Evolutionary conservation across 2,113 vertebrate genomes (phyloP), one percentile per base, ranked within the genome.

Genomic region (Cottus gobio): DNA sequence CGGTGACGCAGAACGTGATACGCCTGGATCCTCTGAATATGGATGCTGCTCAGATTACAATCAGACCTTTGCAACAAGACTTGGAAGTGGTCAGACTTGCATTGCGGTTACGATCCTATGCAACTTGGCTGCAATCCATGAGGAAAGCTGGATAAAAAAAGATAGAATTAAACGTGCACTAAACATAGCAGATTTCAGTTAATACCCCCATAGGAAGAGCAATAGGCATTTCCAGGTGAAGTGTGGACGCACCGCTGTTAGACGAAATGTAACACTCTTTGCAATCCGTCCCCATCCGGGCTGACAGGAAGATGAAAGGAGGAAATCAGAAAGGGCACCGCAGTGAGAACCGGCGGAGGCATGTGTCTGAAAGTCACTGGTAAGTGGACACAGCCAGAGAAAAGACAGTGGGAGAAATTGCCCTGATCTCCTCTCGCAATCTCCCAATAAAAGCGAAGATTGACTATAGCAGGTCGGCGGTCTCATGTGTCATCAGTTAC

Each of bases 361-460:
- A 82, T 62, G 80, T 67, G 58, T 80, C 31, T 69, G 57, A 64
- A 73, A 63, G 71, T 66, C 62, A 34, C 71, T 22, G 48, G 76
- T 89, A 73, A 79, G 44, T 65, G 64, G 80, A 83, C 68, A 18
- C 56, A 67, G 72, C 26, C 64, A 18, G 69, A 66, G 77, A 71
- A 65, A 26, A 78, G 80, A 80, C 82, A 39, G 70, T 3, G 9
- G 80, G 79, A 93, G 78, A 84, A 86, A 87, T 57, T 34, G 79
- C 71, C 81, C 70, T 69, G 56, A 78, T 79, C 66, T 70, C 70
- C 58, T 48, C 66, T 61, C 58, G 46, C 82, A 87, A 86, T 86
- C 72, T 83, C 80, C 85, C 77, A 91, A 87, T 91, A 90, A 92
- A 88, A 82, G 65, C 39, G 16, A 20, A 82, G 92, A 92, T 86